Conservation (phyloP, 1,140 invertebrate genomes). For the Drosophila ogumai region DNA sequence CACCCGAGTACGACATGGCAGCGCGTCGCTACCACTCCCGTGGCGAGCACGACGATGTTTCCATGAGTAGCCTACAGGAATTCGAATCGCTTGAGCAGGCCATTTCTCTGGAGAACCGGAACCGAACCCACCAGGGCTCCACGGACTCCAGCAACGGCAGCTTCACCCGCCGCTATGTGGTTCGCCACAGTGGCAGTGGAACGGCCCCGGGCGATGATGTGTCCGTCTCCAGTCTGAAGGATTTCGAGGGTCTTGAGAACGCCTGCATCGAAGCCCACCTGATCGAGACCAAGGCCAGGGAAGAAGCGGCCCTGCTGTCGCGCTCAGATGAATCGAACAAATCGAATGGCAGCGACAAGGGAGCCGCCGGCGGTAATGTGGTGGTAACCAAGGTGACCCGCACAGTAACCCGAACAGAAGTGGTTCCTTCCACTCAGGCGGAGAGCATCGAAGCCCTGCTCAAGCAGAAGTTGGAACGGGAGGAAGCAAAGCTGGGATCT, state of each 20-base stretch:
- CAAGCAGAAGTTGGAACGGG: conserved; percentile 74
- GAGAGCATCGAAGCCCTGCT: conserved; percentile 81
- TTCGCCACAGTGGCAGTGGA: conserved; percentile 86
- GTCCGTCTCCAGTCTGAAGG: conserved; percentile 95
- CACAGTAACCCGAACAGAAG: conserved; percentile 85
- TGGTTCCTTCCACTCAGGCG: conserved; percentile 85
- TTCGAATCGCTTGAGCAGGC: conserved; percentile 96
- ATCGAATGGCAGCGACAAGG: conserved; percentile 85
- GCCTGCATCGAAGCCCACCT: conserved; percentile 93
- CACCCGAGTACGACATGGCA: conserved; percentile 93
- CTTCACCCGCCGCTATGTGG: conserved; percentile 88
- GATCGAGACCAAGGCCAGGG: conserved; percentile 92
- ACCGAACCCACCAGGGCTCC: conserved; percentile 88
- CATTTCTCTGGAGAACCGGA: conserved; percentile 88
- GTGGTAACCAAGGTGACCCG: conserved; percentile 72
- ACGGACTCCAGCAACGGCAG: conserved; percentile 93
- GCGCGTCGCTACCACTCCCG: conserved; percentile 92
- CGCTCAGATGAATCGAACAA: conserved; percentile 87
- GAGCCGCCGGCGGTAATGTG: conserved; percentile 64
- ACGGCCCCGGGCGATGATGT: conserved; percentile 93
- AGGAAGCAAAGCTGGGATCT: conserved; percentile 84
- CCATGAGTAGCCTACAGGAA: conserved; percentile 96
- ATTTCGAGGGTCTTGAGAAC: conserved; percentile 96
- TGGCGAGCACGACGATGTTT: conserved; percentile 95
- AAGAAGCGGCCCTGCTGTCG: conserved; percentile 92